A percentile compares a stretch with the other conserved stretches of the same genome.
Conservation (phyloP, 1,140 invertebrate species). For the Oscheius sp. region DNA sequence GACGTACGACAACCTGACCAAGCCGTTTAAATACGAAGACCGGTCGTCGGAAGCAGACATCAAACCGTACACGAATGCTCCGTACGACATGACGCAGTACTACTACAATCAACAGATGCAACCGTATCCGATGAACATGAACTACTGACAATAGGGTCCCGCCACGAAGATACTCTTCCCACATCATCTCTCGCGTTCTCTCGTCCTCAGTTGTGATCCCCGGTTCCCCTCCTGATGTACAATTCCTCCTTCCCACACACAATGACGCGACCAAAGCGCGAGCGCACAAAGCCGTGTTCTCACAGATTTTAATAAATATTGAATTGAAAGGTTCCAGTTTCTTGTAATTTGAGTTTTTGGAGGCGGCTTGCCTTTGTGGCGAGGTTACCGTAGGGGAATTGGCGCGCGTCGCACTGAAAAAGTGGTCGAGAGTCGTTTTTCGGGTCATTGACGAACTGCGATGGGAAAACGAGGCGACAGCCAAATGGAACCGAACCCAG, state of each 20-base stretch:
- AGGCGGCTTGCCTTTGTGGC: neutral
- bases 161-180: neutral
- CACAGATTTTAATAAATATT: slow-evolving; percentile 8
- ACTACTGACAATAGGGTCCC: neutral
- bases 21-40: too few species aligned
- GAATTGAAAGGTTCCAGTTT: slow-evolving; percentile 3
- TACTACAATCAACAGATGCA: neutral
- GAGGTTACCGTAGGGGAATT: neutral
- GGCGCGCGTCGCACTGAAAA: neutral
- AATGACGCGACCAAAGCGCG: neutral
- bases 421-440: neutral
- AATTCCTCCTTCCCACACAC: neutral
- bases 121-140: neutral
- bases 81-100: neutral
- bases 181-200: neutral
- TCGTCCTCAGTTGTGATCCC: neutral
- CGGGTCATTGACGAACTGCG: neutral
- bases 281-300: neutral
- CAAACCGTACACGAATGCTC: neutral
- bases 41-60: neutral
- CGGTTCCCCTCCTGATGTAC: neutral
- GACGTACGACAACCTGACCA: neutral
- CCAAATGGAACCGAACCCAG: neutral
- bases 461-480: neutral
- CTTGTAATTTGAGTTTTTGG: neutral